Conservation (phyloP, 2,888 invertebrate genomes). For the Agrochola lychnidis region DNA sequence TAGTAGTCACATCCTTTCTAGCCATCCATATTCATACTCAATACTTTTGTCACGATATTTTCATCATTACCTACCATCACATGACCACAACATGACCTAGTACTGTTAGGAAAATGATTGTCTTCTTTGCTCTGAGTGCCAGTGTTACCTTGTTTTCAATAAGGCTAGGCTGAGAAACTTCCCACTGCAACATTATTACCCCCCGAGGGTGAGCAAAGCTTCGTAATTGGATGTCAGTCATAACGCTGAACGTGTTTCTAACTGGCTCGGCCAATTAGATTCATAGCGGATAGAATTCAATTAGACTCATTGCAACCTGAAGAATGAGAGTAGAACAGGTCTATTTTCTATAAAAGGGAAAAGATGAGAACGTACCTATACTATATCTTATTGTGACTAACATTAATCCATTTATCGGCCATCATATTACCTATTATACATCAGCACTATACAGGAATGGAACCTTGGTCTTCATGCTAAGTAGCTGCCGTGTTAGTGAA, state of each 20-base stretch:
- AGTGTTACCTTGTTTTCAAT: not conserved
- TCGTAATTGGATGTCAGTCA: slow-evolving; percentile 48
- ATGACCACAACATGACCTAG: too few relatives aligned
- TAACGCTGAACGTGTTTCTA: slow-evolving; percentile 29
- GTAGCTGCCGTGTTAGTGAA: too few relatives aligned
- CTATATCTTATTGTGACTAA: not conserved
- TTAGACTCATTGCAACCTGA: not conserved
- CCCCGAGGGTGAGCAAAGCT: slow-evolving; percentile 33
- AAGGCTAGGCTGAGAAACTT: not conserved
- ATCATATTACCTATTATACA: not conserved
- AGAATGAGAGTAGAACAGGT: not conserved
- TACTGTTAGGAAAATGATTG: not conserved
- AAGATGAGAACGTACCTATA: not conserved
- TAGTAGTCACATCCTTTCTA: too few relatives aligned
- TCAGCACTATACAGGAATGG: not conserved
- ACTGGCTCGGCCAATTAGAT: slow-evolving; percentile 18
- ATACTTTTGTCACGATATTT: not conserved
- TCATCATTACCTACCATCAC: not conserved
- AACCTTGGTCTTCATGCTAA: not conserved
- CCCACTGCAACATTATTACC: not conserved
- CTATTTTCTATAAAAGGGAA: not conserved
- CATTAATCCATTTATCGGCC: not conserved
- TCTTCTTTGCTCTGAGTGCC: not conserved
- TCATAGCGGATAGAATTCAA: slow-evolving; percentile 11
- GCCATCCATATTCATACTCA: not conserved